phyloP scores from a whole-genome alignment of 1,140 invertebrate species.

The Cyclargus thomasi region DNA sequence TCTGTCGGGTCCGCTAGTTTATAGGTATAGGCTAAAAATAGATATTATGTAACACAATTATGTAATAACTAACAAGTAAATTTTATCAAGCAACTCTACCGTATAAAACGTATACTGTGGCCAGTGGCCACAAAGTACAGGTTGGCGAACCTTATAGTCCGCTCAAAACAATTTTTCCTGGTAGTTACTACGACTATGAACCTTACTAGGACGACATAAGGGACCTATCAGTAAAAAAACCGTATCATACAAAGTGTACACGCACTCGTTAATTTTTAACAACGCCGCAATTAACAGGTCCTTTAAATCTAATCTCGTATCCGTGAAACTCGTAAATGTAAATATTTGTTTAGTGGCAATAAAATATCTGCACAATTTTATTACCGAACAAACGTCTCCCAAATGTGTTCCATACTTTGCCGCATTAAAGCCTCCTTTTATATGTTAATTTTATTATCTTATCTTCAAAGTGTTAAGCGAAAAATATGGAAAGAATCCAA shows the following conservation, averaged over 20 bases:
- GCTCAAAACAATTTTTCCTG: no score
- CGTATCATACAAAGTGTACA: not conserved
- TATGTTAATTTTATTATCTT: conserved; percentile 10
- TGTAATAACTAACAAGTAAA: no score
- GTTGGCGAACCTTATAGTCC: not conserved
- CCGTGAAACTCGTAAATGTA: not conserved
- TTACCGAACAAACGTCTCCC: not conserved
- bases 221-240: no score
- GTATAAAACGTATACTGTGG: no score
- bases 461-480: conserved; percentile 5
- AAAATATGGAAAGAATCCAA: conserved; percentile 18
- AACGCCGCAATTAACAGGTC: not conserved
- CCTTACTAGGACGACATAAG: no score
- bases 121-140: not conserved
- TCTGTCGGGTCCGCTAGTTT: no score
- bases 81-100: no score
- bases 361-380: not conserved
- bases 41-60: no score
- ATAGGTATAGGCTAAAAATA: no score
- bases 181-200: no score
- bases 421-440: not conserved
- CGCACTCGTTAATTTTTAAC: not conserved
- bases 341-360: not conserved
- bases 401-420: not conserved
- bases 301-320: not conserved